phyloP scores from a whole-genome alignment of 2,888 invertebrate species.

The Orgyia antiqua region DNA sequence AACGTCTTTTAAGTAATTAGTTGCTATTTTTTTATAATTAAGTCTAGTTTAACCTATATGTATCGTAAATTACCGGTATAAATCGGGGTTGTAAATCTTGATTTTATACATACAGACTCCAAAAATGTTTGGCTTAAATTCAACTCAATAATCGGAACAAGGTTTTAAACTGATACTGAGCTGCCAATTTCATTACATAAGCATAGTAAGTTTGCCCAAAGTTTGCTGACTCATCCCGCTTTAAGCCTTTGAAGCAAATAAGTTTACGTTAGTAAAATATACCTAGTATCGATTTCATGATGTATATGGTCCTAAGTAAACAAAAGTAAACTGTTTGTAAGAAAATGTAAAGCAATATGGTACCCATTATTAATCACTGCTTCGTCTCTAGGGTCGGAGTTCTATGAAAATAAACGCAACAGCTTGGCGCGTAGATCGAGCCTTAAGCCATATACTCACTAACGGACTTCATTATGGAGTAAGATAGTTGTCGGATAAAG shows the following conservation, averaged over 20 bases:
- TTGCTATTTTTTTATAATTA: no score
- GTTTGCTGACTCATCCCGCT: conserved; percentile 17
- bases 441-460: conserved; percentile 20
- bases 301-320: conserved; percentile 8
- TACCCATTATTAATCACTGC: conserved; percentile 21
- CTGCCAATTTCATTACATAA: conserved; percentile 19
- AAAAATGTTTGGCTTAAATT: conserved; percentile 23
- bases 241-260: conserved; percentile 13
- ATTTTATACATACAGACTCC: no score
- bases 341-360: conserved; percentile 12
- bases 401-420: conserved; percentile 22
- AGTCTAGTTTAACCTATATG: conserved; percentile 6
- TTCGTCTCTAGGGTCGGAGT: conserved; percentile 12
- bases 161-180: conserved; percentile 8
- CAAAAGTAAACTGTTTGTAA: not conserved
- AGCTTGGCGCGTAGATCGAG: conserved; percentile 21
- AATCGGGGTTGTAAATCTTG: no score
- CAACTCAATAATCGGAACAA: conserved; percentile 14
- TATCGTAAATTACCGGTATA: no score
- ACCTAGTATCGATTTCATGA: not conserved
- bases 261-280: conserved; percentile 16
- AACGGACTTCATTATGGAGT: conserved; percentile 20
- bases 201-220: conserved; percentile 9
- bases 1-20: no score
- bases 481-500: conserved; percentile 13